Conservation (phyloP, 2,888 invertebrate species). For the Amaurobius ferox region DNA sequence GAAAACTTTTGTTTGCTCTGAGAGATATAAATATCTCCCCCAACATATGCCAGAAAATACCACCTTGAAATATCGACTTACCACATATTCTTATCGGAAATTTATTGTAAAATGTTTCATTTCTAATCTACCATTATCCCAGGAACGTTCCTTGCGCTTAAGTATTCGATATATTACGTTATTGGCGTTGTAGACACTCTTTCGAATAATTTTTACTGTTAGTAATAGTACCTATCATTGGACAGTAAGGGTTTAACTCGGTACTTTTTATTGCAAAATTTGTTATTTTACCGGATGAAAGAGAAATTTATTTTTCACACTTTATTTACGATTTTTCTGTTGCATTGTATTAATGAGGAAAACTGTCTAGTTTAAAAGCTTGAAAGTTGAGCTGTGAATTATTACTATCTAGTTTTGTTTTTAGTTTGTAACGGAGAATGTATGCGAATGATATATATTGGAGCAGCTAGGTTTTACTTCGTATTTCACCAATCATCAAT, state of each 20-base stretch:
- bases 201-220: conserved; percentile 59
- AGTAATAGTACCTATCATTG: conserved; percentile 50
- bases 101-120: conserved; percentile 63
- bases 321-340: conserved; percentile 44
- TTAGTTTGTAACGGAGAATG: too few species aligned
- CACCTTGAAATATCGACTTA: conserved; percentile 34
- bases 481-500: too few species aligned
- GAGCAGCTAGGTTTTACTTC: too few species aligned
- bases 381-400: too few species aligned
- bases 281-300: conserved; percentile 49
- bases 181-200: conserved; percentile 27
- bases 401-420: too few species aligned
- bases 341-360: too few species aligned
- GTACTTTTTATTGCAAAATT: conserved; percentile 39
- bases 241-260: conserved; percentile 18
- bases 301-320: conserved; percentile 4
- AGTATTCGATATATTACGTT: conserved; percentile 53
- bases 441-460: too few species aligned
- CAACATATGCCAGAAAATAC: conserved; percentile 28
- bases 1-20: background rate
- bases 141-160: conserved; percentile 13
- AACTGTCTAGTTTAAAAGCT: too few species aligned
- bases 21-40: background rate
- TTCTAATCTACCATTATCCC: conserved; percentile 61
- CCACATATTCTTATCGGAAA: conserved; percentile 52